Base-by-base conservation (phyloP, 2,797 vertebrate genomes). In the Urosaurus nigricauda region DNA sequence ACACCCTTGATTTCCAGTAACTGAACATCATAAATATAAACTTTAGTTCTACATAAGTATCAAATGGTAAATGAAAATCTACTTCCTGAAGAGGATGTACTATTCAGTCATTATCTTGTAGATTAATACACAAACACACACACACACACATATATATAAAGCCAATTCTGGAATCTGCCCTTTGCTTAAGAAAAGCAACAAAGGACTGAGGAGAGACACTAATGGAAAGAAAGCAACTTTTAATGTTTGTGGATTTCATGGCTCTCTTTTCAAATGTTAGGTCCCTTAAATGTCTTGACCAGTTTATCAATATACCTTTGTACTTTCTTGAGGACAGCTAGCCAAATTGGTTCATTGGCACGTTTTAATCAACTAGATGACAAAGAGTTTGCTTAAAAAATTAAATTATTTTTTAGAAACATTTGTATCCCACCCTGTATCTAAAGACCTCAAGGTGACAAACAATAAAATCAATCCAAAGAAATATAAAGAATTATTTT, bases 21-120 rank as follows among this genome's bases (percentile, higher is more conserved):
- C 51, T 40, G 40, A 68, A 82, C 73, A 82, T 71, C 77, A 92
- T 89, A 81, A 7, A 90, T 88, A 87, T 40, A 80, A 79, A 90
- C 17, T 77, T 81, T 82, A 74, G 68, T 83, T 63, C 88, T 88
- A 43, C 88, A 58, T 88, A 37, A 87, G 73, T 77, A 79, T 87
- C 91, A 86, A 70, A 88, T 43, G 43, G 84, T 87, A 91, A 92
- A 94, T 88, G 43, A 79, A 79, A 68, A 43, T 35, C 19, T 74
- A 71, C 84, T 88, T 68, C n/a, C 83, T 85, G 89, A 90, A 93
- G 13, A 88, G 17, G 71, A 56, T 17, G 85, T 68, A 86, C 58
- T 90, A 91, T 84, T 83, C 89, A 89, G 93, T 74, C 8, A 1
- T 79, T 56, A 86, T 70, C 60, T 80, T 32, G 65, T 32, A 29